Evolutionary conservation across 2,888 invertebrate genomes (phyloP), one percentile per base, ranked within the genome.

Genomic region (Eupithecia pulchellata): DNA sequence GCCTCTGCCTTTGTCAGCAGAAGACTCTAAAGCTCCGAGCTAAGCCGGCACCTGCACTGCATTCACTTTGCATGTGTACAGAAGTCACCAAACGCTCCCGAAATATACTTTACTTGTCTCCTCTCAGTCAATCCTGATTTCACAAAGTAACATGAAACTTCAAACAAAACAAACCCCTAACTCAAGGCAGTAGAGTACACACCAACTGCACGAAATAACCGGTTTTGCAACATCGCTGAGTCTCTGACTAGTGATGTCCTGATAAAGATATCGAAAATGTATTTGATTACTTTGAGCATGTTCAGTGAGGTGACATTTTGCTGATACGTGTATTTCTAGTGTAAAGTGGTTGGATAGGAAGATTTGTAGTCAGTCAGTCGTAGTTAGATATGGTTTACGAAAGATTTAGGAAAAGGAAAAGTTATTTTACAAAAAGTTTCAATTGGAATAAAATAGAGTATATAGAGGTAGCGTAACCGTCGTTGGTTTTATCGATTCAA

Each of bases 61-160:
- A 20, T 60, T 72, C 73, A 71, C 52, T 75, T 75, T 75, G 72
- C 63, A 79, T 77, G 73, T 77, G 81, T 76, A 77, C 80, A 76
- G 73, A 79, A 87, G 84, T 86, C 86, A 86, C 79, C 79, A 80
- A 81, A 83, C 80, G 79, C 81, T 75, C 83, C 85, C 83, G 74
- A 85, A 87, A 89, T 88, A 82, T 85, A 87, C 85, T 84, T 80
- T 81, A 83, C 84, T 86, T 86, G 85, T 86, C 84, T 84, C 80
- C 82, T 32, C 61, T 79, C 79, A 34, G 34, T 79, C 79, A 84
- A 82, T 83, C 79, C 82, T 81, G 82, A 84, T 81, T 85, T 81
- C 68, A 75, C 88, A 82, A 87, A 78, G 71, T 82, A 81, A 78
- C 67, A 71, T 9, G 30, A 6, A 27, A 30, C 11, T 14, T 13